A percentile compares a stretch with the other conserved stretches of the same genome.
Evolutionary conservation across 2,888 invertebrate genomes (phyloP).

Genomic region (Epistrophe grossulariae): DNA sequence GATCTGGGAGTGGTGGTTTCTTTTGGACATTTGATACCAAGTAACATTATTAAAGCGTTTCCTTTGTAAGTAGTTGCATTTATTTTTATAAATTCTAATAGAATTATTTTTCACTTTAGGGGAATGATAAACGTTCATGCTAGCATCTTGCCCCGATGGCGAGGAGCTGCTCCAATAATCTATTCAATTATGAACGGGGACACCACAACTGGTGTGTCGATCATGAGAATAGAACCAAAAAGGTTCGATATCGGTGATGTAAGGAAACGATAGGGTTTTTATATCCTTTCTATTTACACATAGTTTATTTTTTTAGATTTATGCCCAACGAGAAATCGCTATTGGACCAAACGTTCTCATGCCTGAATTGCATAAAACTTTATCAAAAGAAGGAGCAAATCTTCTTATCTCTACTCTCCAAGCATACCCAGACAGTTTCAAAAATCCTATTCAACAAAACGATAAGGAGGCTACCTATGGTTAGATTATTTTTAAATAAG

Average conservation of each 20-base stretch:
- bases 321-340: slow-evolving; percentile 85
- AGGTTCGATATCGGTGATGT: slow-evolving; percentile 91
- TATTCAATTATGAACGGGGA: slow-evolving; percentile 94
- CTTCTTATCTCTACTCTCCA: slow-evolving; percentile 87
- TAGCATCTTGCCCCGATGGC: slow-evolving; percentile 95
- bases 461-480: slow-evolving; percentile 88
- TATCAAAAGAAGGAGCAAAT: slow-evolving; percentile 89
- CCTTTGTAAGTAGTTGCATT: slow-evolving; percentile 88
- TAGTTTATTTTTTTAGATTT: slow-evolving; percentile 78
- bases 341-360: slow-evolving; percentile 86
- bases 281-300: slow-evolving; percentile 1
- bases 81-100: background rate
- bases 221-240: slow-evolving; percentile 93
- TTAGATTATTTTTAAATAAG: slow-evolving; percentile 81
- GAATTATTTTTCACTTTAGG: slow-evolving; percentile 82
- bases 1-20: slow-evolving; percentile 96
- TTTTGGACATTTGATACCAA: slow-evolving; percentile 95
- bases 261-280: slow-evolving; percentile 69
- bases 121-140: slow-evolving; percentile 98
- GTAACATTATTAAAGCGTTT: slow-evolving; percentile 89
- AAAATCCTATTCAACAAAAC: slow-evolving; percentile 86
- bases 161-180: slow-evolving; percentile 96
- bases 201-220: slow-evolving; percentile 90
- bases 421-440: slow-evolving; percentile 86
- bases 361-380: slow-evolving; percentile 87